Conservation (phyloP, 1,140 invertebrate species). For the Diabrotica virgifera region DNA sequence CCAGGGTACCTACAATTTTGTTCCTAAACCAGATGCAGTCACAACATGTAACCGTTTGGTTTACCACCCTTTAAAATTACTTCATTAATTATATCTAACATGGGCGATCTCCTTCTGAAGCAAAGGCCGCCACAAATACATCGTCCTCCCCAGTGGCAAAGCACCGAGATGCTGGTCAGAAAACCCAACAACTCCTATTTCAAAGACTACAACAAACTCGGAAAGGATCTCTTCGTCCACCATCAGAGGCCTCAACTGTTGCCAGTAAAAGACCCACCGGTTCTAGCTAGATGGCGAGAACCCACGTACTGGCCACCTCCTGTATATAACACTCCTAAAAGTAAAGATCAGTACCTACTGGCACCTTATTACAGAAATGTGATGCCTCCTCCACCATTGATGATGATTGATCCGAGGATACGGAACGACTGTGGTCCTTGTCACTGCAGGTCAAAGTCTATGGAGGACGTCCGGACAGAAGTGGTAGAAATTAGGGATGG, state of each 20-base stretch:
- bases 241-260: constrained; percentile 45
- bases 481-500: constrained; percentile 60
- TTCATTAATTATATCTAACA: constrained; percentile 20
- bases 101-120: constrained; percentile 44
- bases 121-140: constrained; percentile 39
- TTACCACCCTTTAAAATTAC: background rate
- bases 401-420: constrained; percentile 50
- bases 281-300: constrained; percentile 46
- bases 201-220: constrained; percentile 39
- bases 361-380: constrained; percentile 65
- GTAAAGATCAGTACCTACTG: constrained; percentile 63
- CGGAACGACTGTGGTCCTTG: constrained; percentile 49
- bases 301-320: constrained; percentile 45
- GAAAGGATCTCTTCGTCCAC: constrained; percentile 28
- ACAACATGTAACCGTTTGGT: too few relatives aligned
- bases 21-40: too few relatives aligned
- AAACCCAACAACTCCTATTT: constrained; percentile 60
- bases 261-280: constrained; percentile 54
- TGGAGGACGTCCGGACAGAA: constrained; percentile 66
- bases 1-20: too few relatives aligned
- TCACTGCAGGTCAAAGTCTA: constrained; percentile 61
- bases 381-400: constrained; percentile 57
- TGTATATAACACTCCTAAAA: constrained; percentile 56
- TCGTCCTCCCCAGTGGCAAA: constrained; percentile 46
- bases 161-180: constrained; percentile 49